Conservation (phyloP, 2,888 invertebrate genomes). For the Drosophila ezoana region DNA sequence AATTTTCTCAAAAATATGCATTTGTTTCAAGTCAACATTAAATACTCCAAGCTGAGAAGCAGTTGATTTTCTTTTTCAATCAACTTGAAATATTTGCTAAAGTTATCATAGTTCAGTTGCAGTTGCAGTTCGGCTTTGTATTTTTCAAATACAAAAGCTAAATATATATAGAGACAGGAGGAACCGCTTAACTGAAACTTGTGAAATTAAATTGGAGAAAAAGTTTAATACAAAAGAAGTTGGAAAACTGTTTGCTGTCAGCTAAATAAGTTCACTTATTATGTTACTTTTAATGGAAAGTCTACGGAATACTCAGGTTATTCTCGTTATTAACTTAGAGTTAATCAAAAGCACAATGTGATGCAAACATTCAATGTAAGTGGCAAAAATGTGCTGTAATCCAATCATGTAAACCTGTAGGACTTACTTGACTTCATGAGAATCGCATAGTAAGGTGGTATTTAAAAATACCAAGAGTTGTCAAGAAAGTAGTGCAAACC, state of each 20-base stretch:
- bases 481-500: too few species aligned
- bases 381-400: too few species aligned
- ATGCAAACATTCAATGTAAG: not conserved
- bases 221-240: conserved; percentile 2
- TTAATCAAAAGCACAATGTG: not conserved
- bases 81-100: not conserved
- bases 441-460: too few species aligned
- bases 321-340: too few species aligned
- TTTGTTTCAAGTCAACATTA: too few species aligned
- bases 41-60: too few species aligned
- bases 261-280: conserved; percentile 4
- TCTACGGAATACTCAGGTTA: not conserved
- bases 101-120: not conserved
- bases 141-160: too few species aligned
- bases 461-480: too few species aligned
- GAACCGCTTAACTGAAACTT: conserved; percentile 2
- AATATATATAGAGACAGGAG: not conserved
- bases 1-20: too few species aligned
- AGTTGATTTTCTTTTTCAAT: not conserved
- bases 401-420: too few species aligned
- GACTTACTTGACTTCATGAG: too few species aligned
- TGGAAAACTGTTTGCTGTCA: conserved; percentile 5
- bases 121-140: too few species aligned
- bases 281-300: not conserved
- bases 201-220: conserved; percentile 1